A percentile compares a stretch with the other conserved stretches of the same genome.
Evolutionary conservation across 2,888 invertebrate genomes (phyloP).

Genomic region (Epinotia brunnichana): DNA sequence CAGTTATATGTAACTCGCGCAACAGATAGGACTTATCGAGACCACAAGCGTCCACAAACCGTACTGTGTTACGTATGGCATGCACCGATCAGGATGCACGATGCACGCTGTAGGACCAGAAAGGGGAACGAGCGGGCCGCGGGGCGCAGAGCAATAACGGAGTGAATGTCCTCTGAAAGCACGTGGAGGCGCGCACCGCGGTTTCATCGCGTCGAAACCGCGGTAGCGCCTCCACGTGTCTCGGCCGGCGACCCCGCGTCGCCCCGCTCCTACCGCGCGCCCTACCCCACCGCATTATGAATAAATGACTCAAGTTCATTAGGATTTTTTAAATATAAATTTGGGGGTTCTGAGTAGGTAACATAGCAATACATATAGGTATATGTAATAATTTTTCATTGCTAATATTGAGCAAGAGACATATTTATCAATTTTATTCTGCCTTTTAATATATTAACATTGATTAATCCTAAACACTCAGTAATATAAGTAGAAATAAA

Average conservation of each 20-base stretch:
- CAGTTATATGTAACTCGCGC: conserved; percentile 45
- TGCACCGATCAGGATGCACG: conserved; percentile 79
- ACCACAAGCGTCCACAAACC: conserved; percentile 74
- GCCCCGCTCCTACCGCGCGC: conserved; percentile 61
- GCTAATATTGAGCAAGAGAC: background rate
- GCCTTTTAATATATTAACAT: no score
- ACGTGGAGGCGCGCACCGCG: conserved; percentile 82
- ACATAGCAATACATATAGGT: background rate
- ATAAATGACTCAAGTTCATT: conserved; percentile 44
- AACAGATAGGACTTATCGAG: conserved; percentile 52
- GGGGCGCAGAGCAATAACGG: conserved; percentile 61
- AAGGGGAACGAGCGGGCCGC: conserved; percentile 55
- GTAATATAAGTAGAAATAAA: no score
- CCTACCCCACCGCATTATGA: conserved; percentile 51
- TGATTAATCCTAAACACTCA: no score
- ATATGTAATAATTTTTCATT: background rate
- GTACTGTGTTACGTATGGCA: conserved; percentile 76
- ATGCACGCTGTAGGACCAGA: conserved; percentile 73
- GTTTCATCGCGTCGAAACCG: conserved; percentile 70
- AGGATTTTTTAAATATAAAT: conserved; percentile 23
- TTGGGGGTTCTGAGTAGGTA: background rate
- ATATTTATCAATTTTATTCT: no score
- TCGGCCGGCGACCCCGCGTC: conserved; percentile 73
- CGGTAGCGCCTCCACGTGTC: conserved; percentile 82
- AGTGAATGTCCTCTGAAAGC: conserved; percentile 67